Conservation (phyloP, 2,888 invertebrate species). For the Steinernema scapterisci region DNA sequence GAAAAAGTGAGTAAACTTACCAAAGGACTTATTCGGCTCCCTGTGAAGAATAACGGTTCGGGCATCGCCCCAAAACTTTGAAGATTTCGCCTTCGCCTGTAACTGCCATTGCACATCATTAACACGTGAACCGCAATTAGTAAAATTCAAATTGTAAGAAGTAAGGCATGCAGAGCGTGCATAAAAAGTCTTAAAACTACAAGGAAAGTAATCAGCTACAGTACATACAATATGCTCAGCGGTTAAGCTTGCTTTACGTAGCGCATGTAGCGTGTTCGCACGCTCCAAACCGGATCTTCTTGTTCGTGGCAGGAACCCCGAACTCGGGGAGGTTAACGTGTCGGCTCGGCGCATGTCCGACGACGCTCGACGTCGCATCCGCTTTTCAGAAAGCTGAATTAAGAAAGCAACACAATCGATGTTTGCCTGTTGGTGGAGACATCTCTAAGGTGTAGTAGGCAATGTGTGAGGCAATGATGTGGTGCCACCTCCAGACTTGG, state of each 20-base stretch:
- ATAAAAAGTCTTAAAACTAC: too few species aligned
- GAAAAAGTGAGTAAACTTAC: constrained; percentile 68
- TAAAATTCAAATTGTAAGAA: constrained; percentile 34
- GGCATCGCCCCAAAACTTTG: constrained; percentile 80
- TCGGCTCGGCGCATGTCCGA: constrained; percentile 20
- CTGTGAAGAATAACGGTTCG: constrained; percentile 78
- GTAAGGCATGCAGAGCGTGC: too few species aligned
- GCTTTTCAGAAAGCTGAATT: constrained; percentile 15
- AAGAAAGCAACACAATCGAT: constrained; percentile 16
- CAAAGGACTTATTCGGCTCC: constrained; percentile 81
- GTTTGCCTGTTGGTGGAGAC: neutral
- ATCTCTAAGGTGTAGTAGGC: too few species aligned
- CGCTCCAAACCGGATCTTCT: neutral
- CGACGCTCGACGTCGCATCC: constrained; percentile 1
- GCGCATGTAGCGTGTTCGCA: neutral
- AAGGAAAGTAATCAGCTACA: too few species aligned
- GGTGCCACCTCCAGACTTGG: too few species aligned
- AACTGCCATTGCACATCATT: neutral
- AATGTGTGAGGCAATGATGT: too few species aligned
- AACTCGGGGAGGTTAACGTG: neutral
- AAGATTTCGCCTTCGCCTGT: constrained; percentile 1
- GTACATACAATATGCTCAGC: constrained; percentile 11
- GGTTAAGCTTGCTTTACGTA: constrained; percentile 10
- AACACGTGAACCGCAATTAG: neutral
- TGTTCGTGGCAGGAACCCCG: neutral